Conservation (phyloP, 2,888 invertebrate species). For the Orchesellides sinensis region DNA sequence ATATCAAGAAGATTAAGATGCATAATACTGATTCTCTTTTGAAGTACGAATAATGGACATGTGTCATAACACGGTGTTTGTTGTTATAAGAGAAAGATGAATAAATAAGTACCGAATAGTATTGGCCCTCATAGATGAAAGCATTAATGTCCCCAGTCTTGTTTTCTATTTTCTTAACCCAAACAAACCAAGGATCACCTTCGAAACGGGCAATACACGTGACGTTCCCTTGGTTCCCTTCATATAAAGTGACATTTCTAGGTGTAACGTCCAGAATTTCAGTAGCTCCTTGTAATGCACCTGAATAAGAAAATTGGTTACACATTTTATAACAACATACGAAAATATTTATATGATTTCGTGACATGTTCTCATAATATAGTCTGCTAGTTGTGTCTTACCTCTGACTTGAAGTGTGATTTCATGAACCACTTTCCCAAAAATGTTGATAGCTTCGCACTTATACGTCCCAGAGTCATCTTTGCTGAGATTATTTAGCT, state of each 20-base stretch:
- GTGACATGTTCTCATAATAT: neutral
- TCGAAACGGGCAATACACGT: constrained; percentile 72
- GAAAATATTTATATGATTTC: too few species aligned
- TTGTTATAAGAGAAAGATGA: neutral
- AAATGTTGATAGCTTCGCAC: constrained; percentile 71
- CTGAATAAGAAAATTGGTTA: constrained; percentile 31
- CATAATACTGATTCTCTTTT: neutral
- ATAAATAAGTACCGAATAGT: constrained; percentile 69
- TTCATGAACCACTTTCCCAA: constrained; percentile 65
- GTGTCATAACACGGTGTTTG: too few species aligned
- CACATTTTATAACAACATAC: too few species aligned
- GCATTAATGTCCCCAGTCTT: constrained; percentile 50
- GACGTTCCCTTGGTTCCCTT: constrained; percentile 70
- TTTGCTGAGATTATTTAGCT: constrained; percentile 67
- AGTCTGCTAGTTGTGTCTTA: neutral
- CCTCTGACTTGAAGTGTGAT: constrained; percentile 69
- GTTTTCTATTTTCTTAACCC: constrained; percentile 70
- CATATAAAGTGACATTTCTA: constrained; percentile 69
- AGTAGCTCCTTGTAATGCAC: constrained; percentile 59
- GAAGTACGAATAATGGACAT: neutral
- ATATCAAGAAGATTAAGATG: neutral
- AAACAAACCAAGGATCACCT: constrained; percentile 65
- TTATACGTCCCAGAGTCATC: constrained; percentile 68
- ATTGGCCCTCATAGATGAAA: constrained; percentile 61
- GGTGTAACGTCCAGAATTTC: constrained; percentile 73